These are phyloP conservation scores for Mamestra brassicae DNA, from an alignment of 2,888 invertebrate genomes.

Conservation along the genomic window DNA sequence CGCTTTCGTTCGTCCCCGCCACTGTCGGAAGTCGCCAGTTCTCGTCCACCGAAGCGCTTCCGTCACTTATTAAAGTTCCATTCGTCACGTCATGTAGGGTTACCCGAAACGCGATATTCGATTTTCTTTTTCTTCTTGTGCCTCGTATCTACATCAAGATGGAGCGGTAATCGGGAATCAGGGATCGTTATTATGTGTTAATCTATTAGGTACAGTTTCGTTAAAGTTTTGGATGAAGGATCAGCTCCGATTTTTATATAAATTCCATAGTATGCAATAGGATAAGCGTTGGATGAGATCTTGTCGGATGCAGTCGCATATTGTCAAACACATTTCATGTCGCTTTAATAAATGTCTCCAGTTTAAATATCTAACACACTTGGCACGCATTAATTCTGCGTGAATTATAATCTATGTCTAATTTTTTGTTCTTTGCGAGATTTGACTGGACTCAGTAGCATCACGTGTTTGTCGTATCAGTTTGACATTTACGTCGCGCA, in stretches of 20 bases:
- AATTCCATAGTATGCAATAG: too few relatives aligned
- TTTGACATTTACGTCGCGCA: not conserved
- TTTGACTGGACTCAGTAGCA: not conserved
- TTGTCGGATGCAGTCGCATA: too few relatives aligned
- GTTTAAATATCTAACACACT: not conserved
- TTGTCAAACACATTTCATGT: too few relatives aligned
- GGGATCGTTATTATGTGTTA: too few relatives aligned
- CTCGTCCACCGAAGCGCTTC: conserved; percentile 63
- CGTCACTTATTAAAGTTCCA: conserved; percentile 69
- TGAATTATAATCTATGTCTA: not conserved
- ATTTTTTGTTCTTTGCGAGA: not conserved
- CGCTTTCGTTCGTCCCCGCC: conserved; percentile 56
- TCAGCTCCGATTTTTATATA: too few relatives aligned
- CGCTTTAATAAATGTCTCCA: too few relatives aligned
- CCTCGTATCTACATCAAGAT: too few relatives aligned
- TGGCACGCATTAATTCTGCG: not conserved
- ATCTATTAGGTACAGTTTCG: too few relatives aligned
- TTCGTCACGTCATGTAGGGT: conserved; percentile 65
- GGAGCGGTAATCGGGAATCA: too few relatives aligned
- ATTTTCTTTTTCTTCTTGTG: not conserved
- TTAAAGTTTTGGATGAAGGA: too few relatives aligned
- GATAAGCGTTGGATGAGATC: too few relatives aligned
- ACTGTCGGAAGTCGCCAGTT: conserved; percentile 69
- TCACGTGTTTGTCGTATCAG: conserved; percentile 1
- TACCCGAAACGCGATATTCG: conserved; percentile 20